Evolutionary conservation across 2,888 invertebrate species (phyloP).

Genomic region (Morpho achilles): DNA sequence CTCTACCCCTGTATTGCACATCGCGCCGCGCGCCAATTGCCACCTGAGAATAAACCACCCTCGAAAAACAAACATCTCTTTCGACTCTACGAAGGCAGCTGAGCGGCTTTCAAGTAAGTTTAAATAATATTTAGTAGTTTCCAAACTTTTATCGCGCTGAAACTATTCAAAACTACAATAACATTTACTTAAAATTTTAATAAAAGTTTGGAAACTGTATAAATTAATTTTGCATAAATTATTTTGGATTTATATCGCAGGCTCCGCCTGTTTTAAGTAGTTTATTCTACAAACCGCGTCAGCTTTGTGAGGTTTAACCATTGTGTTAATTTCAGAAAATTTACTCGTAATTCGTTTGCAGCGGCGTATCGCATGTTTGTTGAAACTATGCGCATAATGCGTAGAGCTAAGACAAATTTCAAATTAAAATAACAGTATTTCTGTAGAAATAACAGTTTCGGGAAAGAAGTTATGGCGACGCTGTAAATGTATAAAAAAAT

Average conservation of each 20-base stretch:
- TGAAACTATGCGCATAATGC: conserved; percentile 24
- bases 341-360: conserved; percentile 15
- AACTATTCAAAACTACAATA: conserved; percentile 9
- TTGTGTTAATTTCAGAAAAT: conserved; percentile 15
- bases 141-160: conserved; percentile 8
- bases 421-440: not conserved
- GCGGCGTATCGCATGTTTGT: conserved; percentile 24
- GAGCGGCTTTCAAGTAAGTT: conserved; percentile 14
- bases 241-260: not conserved
- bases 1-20: conserved; percentile 24
- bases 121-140: conserved; percentile 3
- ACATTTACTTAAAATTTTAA: conserved; percentile 7
- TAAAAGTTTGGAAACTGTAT: conserved; percentile 11
- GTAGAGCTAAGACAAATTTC: conserved; percentile 5
- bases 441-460: too few relatives aligned
- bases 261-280: conserved; percentile 1
- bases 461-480: too few relatives aligned
- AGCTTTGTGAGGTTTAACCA: conserved; percentile 5
- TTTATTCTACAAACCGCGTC: conserved; percentile 4
- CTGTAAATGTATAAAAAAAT: too few relatives aligned
- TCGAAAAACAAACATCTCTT: not conserved
- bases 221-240: not conserved
- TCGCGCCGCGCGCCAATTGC: conserved; percentile 22
- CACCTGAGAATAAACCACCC: conserved; percentile 6
- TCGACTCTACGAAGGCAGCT: not conserved